Base-by-base conservation (phyloP, 2,888 invertebrate genomes). In the Anoncus sp. region DNA sequence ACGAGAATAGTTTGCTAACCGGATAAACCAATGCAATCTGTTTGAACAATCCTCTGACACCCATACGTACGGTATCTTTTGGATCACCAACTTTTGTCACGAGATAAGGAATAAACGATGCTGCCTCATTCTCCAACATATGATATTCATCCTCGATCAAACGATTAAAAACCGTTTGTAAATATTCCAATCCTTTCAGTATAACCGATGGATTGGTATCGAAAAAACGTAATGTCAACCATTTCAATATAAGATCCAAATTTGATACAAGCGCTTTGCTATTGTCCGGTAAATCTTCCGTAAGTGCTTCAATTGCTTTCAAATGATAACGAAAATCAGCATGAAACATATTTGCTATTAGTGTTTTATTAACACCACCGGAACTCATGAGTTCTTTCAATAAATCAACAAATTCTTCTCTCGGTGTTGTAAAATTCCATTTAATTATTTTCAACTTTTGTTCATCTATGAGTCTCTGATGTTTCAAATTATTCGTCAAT, bases 201-300 rank as follows among this genome's bases (percentile, higher is more conserved):
- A 99, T 93, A 43, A 99, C 99, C 16, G 98, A 98, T 10, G 99
- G 99, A 92, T 99, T 99, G 24, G 99, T 99, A 92, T 99, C 99
- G 88, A 98, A 99, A 92, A 99, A 99, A 77, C 99, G 93, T 57
- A 99, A 92, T 0, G 99, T 98, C 84, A 98, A 91, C 99, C 99
- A 99, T 90, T 98, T 98, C 55, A 99, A 94, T 70, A 99, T 96
- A 79, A 99, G 92, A 92, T 99, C 99, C 79, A 98, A 93, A 92
- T 99, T 99, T 20, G 96, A 95, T 82, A 97, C 94, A 49, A 98
- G 93, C 0, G 97, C 96, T 84, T 95, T 94, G 47, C 94, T 94
- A 85, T 97, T 96, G n/a, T 94, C 94, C 3, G 94, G 93, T 63
- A 98, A 91, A 91, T 98, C 97, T 88, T 97, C 97, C 63, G 94